Base-by-base conservation (phyloP, 2,113 vertebrate species). In the Corapipo altera region DNA sequence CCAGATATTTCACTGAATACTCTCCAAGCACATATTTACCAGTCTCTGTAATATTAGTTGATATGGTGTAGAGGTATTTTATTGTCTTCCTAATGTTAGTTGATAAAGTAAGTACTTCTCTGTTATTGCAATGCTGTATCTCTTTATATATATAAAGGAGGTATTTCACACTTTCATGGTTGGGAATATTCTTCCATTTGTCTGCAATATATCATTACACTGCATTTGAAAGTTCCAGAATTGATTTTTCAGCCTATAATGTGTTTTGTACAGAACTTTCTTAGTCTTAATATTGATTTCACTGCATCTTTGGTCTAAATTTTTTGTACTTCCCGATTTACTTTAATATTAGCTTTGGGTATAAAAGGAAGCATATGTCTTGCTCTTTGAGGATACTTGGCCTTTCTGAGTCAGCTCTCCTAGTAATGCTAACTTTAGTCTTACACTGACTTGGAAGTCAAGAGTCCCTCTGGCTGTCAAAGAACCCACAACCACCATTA, bases 21-120 rank as follows among this genome's bases (percentile, higher is more conserved):
- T 92, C 87, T 95, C 87, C 89, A 75, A 96, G 37, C 81, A 85
- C 73, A 22, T 95, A 94, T 95, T 93, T 94, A 87, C 93, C 76
- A 32, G 43, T 37, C 32, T 87, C 80, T 69, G 61, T 91, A 92
- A 96, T 91, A 81, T 91, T 81, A 72, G 73, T 85, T 87, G 94
- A 85, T 87, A 75, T 3, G 13, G 58, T 95, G 85, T 80, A 94
- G 88, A 92, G 64, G 20, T 89, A 84, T 91, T 97, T 97, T 95
- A 95, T 91, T 87, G 93, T 79, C 77, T 95, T 89, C 86, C 39
- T 94, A 94, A 94, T 96, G 93, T 89, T 91, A 78, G 86, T 52
- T 96, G 95, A 91, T 95, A 91, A 85, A 89, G 91, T 85, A 88
- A 95, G 82, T 85, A 85, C 95, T 96, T 95, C 62, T 89, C 71